phyloP scores from a whole-genome alignment of 2,888 invertebrate species.

The Trachelus troglodyta region DNA sequence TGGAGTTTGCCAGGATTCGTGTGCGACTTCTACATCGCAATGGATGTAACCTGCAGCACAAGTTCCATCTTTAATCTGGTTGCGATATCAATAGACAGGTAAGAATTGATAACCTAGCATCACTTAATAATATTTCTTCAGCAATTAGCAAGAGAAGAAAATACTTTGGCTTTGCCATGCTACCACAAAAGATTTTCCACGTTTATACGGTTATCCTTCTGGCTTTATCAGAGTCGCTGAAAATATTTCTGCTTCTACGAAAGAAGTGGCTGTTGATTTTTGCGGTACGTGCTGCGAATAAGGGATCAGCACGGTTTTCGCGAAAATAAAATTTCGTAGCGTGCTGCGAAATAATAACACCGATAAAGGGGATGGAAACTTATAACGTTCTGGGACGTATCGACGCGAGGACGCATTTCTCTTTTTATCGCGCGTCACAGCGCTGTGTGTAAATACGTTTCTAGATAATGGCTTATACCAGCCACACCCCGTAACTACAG shows the following conservation, averaged over 20 bases:
- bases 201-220: constrained; percentile 2
- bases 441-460: background rate
- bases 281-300: constrained; percentile 35
- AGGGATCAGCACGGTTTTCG: constrained; percentile 12
- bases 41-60: constrained; percentile 97
- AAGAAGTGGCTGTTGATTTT: constrained; percentile 28
- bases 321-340: constrained; percentile 25
- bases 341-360: constrained; percentile 7
- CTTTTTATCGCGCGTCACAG: background rate
- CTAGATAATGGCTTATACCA: background rate
- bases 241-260: background rate
- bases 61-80: constrained; percentile 98
- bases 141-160: background rate
- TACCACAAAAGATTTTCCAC: background rate
- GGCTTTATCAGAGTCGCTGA: background rate
- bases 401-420: background rate
- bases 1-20: constrained; percentile 93
- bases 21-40: constrained; percentile 97
- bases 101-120: constrained; percentile 58
- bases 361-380: background rate
- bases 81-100: constrained; percentile 98
- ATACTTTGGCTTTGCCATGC: background rate
- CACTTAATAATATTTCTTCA: background rate
- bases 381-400: background rate
- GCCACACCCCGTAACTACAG: background rate